Evolutionary conservation across 2,888 invertebrate genomes (phyloP).

Genomic region (Carcina quercana): DNA sequence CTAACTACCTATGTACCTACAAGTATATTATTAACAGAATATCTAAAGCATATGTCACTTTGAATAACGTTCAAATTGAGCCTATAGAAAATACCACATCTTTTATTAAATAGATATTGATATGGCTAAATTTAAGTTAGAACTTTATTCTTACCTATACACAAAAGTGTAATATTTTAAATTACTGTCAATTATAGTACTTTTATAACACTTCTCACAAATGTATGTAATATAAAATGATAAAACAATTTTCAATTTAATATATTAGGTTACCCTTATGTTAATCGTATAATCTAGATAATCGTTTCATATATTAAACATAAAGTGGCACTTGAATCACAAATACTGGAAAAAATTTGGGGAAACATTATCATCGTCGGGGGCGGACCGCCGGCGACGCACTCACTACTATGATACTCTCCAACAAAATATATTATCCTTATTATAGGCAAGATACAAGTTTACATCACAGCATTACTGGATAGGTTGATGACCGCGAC

Average conservation of each 20-base stretch:
- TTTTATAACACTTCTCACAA: conserved; percentile 73
- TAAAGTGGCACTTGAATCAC: conserved; percentile 87
- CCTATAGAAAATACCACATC: conserved; percentile 76
- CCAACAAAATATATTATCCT: conserved; percentile 65
- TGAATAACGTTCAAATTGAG: conserved; percentile 75
- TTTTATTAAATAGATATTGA: conserved; percentile 75
- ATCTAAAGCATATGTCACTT: conserved; percentile 75
- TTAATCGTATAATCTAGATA: conserved; percentile 76
- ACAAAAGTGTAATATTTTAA: conserved; percentile 74
- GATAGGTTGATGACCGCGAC: conserved; percentile 24
- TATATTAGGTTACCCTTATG: conserved; percentile 75
- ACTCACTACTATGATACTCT: conserved; percentile 44
- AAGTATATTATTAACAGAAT: conserved; percentile 74
- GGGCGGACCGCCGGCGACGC: conserved; percentile 44
- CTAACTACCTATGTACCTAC: no score
- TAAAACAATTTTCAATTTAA: conserved; percentile 75
- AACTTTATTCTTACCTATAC: conserved; percentile 72
- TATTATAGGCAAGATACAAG: conserved; percentile 68
- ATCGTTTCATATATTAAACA: conserved; percentile 79
- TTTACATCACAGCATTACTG: conserved; percentile 59
- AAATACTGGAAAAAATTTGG: conserved; percentile 83
- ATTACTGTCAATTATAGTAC: conserved; percentile 73
- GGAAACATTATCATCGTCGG: conserved; percentile 70
- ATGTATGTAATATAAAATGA: conserved; percentile 76
- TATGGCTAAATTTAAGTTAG: conserved; percentile 76